A percentile compares a stretch with the other conserved stretches of the same genome.
Evolutionary conservation across 2,113 vertebrate species (phyloP).

Genomic region (Orientallactaga bullata): DNA sequence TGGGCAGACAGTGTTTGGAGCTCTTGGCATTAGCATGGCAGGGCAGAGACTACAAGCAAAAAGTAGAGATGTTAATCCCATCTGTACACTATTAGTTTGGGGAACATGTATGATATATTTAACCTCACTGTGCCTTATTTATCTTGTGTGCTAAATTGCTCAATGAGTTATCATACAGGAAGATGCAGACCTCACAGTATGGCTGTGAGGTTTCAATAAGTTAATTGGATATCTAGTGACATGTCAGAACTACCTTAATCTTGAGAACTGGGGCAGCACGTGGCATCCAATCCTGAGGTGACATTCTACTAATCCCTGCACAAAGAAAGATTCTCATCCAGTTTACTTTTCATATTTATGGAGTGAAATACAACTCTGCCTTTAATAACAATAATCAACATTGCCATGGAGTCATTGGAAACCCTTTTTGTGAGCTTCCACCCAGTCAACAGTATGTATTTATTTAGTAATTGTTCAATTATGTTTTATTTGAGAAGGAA

Average conservation of each 20-base stretch:
- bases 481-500: too few relatives aligned
- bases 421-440: slow-evolving; percentile 8
- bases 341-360: background rate
- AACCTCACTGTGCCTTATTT: background rate
- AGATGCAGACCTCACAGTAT: background rate
- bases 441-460: slow-evolving; percentile 3
- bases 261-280: background rate
- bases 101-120: background rate
- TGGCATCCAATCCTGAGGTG: background rate
- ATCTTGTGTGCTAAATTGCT: slow-evolving; percentile 10
- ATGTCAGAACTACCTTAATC: background rate
- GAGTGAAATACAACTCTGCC: background rate
- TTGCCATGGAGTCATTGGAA: background rate
- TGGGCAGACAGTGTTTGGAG: background rate
- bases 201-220: background rate
- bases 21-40: background rate
- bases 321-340: background rate
- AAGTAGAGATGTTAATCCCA: too few relatives aligned
- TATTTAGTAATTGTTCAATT: too few relatives aligned
- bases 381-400: slow-evolving; percentile 23
- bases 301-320: background rate
- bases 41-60: background rate
- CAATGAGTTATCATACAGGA: background rate
- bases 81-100: background rate
- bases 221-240: background rate